These are phyloP conservation scores for Xestia c-nigrum DNA, from an alignment of 2,888 invertebrate genomes.

Conservation along the genomic window DNA sequence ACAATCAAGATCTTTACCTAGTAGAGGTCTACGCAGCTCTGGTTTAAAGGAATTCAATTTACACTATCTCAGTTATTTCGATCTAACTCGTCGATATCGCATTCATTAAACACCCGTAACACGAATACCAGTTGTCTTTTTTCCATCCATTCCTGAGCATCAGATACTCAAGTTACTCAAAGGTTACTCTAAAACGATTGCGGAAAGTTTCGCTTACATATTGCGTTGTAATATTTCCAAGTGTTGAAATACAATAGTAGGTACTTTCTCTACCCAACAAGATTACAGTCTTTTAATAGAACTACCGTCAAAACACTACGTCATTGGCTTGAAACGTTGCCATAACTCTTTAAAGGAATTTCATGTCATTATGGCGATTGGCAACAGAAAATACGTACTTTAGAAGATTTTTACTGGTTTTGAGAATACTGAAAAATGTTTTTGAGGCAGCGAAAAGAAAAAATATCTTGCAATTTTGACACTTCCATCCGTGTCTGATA, in stretches of 20 bases:
- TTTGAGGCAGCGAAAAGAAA: background rate
- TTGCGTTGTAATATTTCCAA: conserved; percentile 28
- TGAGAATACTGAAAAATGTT: background rate
- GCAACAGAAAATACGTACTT: conserved; percentile 34
- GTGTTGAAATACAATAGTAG: conserved; percentile 45
- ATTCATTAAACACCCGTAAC: too few relatives aligned
- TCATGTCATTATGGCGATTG: conserved; percentile 49
- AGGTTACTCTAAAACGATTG: conserved; percentile 18
- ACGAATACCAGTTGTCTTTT: background rate
- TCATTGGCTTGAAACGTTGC: conserved; percentile 64
- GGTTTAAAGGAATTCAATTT: background rate
- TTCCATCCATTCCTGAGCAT: background rate
- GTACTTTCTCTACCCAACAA: conserved; percentile 47
- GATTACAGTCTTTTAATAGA: conserved; percentile 57
- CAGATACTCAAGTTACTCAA: conserved; percentile 4
- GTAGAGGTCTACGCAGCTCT: background rate
- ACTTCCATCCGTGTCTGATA: background rate
- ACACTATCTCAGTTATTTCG: background rate
- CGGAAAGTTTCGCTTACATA: conserved; percentile 29
- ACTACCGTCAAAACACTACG: conserved; percentile 58
- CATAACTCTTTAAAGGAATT: conserved; percentile 56
- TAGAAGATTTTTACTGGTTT: conserved; percentile 9
- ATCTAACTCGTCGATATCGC: background rate
- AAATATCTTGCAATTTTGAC: background rate
- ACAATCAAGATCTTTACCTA: background rate